These are phyloP conservation scores for Xiphophorus couchianus DNA, from an alignment of 2,113 vertebrate species.

Conservation along the genomic window DNA sequence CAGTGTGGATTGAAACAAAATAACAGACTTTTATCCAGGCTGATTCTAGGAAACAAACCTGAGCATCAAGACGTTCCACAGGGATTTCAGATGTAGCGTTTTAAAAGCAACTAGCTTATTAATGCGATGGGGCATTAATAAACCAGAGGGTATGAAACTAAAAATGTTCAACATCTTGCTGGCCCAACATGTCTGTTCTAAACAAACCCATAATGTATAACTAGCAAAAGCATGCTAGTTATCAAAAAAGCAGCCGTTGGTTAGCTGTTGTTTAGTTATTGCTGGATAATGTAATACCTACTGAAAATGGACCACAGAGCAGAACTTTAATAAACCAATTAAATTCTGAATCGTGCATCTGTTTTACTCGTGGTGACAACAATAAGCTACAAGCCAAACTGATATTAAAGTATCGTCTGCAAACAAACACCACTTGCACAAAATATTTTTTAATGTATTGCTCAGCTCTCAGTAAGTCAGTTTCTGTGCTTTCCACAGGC, in stretches of 20 bases:
- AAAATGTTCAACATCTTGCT: neutral
- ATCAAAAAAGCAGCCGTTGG: neutral
- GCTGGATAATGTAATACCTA: slow-evolving; percentile 7
- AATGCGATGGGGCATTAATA: too few species aligned
- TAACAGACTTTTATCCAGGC: neutral
- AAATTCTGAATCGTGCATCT: neutral
- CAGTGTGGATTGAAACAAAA: neutral
- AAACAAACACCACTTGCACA: neutral
- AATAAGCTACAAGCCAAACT: slow-evolving; percentile 12
- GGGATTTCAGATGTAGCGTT: too few species aligned
- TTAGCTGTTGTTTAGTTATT: slow-evolving; percentile 21
- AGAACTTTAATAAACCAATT: neutral
- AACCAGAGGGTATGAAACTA: neutral
- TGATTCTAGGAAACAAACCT: neutral
- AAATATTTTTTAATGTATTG: neutral
- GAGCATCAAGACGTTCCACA: neutral
- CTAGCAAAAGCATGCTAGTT: neutral
- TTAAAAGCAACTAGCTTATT: too few species aligned
- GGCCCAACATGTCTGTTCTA: neutral
- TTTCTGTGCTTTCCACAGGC: slow-evolving; percentile 53
- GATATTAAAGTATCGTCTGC: slow-evolving; percentile 19
- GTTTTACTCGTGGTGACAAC: neutral
- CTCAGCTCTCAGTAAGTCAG: neutral
- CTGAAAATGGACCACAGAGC: slow-evolving; percentile 11
- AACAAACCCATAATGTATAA: slow-evolving; percentile 6